Evolutionary conservation across 2,113 vertebrate species (phyloP).

Genomic region (Forbesichthys agassizii): DNA sequence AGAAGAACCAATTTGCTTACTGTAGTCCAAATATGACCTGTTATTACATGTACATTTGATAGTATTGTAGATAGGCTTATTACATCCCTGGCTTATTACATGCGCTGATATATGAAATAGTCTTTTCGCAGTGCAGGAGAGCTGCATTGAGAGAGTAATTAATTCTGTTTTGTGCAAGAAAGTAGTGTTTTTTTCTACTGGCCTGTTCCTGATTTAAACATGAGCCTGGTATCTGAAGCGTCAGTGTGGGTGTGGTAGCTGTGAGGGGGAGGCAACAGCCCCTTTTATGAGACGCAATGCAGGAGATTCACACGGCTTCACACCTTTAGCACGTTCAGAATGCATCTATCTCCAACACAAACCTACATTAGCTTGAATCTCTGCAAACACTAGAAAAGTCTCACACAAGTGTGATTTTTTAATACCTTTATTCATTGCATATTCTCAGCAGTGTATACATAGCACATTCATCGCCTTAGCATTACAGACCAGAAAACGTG

Average conservation of each 20-base stretch:
- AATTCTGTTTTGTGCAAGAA: neutral
- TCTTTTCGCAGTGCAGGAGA: neutral
- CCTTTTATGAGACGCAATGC: constrained; percentile 62
- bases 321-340: neutral
- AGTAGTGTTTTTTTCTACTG: neutral
- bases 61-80: neutral
- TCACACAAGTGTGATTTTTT: constrained; percentile 48
- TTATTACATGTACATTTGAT: neutral
- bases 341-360: neutral
- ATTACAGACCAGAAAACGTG: constrained; percentile 57
- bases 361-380: neutral
- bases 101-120: neutral
- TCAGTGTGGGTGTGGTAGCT: constrained; percentile 32
- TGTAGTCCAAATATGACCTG: neutral
- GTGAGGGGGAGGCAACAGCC: constrained; percentile 36
- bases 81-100: neutral
- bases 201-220: constrained; percentile 53
- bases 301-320: constrained; percentile 40
- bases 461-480: constrained; percentile 67
- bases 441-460: constrained; percentile 71
- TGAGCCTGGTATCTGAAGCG: constrained; percentile 31
- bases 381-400: constrained; percentile 16
- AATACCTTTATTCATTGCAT: constrained; percentile 74
- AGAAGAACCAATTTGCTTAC: neutral
- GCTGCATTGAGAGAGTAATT: neutral